Conservation (phyloP, 2,888 invertebrate species). For the Ormyrus rosae region DNA sequence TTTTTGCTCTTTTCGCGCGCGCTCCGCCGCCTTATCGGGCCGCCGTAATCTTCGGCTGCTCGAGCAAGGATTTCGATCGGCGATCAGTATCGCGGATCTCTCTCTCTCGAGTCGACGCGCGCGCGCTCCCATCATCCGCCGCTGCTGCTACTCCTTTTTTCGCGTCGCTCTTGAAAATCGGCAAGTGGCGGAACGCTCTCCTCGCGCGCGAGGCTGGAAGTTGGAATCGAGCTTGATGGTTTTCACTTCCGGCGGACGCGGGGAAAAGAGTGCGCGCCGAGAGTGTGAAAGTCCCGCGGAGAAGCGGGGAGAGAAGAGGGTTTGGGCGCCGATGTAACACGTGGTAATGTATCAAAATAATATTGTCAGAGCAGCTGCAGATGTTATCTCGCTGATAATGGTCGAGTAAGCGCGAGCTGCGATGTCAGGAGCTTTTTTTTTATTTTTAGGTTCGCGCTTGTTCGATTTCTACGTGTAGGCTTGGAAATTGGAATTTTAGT, state of each 20-base stretch:
- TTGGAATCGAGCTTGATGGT: not conserved
- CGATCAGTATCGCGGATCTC: constrained; percentile 47
- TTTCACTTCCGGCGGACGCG: constrained; percentile 17
- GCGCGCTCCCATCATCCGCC: not conserved
- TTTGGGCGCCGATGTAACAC: not conserved
- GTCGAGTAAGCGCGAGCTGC: no score
- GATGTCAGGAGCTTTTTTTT: no score
- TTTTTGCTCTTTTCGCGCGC: constrained; percentile 24
- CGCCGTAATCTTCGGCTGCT: constrained; percentile 33
- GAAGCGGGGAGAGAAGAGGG: not conserved
- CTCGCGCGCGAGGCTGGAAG: not conserved
- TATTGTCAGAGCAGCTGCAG: not conserved
- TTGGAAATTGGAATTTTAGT: no score
- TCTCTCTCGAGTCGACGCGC: constrained; percentile 26
- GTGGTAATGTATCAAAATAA: constrained; percentile 38
- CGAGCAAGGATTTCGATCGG: constrained; percentile 40
- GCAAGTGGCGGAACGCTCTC: no score
- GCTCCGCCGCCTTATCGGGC: constrained; percentile 27
- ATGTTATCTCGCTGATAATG: no score
- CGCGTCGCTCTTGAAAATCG: not conserved
- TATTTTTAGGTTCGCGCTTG: no score
- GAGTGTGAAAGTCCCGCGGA: not conserved
- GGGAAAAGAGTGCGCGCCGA: not conserved
- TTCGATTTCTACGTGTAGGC: no score
- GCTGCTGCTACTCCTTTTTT: not conserved